Evolutionary conservation across 2,888 invertebrate species (phyloP).

Genomic region (Mesoligia furuncula): DNA sequence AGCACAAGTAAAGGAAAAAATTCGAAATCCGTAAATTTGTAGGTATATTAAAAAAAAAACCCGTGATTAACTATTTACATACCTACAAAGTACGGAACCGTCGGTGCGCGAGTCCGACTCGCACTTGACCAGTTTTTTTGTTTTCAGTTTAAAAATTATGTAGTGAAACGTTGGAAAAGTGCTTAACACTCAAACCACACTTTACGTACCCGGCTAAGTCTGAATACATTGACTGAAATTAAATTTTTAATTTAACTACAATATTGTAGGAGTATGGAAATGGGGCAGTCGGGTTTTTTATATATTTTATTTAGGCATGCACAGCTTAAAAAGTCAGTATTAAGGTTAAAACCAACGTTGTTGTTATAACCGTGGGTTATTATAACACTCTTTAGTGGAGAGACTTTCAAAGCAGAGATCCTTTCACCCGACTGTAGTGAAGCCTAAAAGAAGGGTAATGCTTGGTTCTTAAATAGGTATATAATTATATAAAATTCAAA

Average conservation of each 20-base stretch:
- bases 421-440: background rate
- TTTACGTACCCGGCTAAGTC: slow-evolving; percentile 3
- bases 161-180: slow-evolving; percentile 3
- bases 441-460: background rate
- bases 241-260: slow-evolving; percentile 25
- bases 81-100: too few relatives aligned
- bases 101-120: too few relatives aligned
- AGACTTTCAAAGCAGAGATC: too few relatives aligned
- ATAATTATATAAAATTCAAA: too few relatives aligned
- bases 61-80: too few relatives aligned
- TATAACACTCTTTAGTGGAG: background rate
- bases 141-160: slow-evolving; percentile 3
- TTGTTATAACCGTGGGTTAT: background rate
- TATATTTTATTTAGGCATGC: slow-evolving; percentile 11
- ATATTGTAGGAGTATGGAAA: background rate
- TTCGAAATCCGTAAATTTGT: too few relatives aligned
- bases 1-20: too few relatives aligned
- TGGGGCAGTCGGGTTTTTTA: background rate
- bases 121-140: background rate
- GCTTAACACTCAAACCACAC: slow-evolving; percentile 8
- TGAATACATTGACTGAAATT: slow-evolving; percentile 42
- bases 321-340: background rate
- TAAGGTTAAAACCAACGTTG: background rate
- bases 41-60: too few relatives aligned
- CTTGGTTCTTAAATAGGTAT: too few relatives aligned